phyloP scores from a whole-genome alignment of 1,140 invertebrate genomes.

The Tribolium castaneum region DNA sequence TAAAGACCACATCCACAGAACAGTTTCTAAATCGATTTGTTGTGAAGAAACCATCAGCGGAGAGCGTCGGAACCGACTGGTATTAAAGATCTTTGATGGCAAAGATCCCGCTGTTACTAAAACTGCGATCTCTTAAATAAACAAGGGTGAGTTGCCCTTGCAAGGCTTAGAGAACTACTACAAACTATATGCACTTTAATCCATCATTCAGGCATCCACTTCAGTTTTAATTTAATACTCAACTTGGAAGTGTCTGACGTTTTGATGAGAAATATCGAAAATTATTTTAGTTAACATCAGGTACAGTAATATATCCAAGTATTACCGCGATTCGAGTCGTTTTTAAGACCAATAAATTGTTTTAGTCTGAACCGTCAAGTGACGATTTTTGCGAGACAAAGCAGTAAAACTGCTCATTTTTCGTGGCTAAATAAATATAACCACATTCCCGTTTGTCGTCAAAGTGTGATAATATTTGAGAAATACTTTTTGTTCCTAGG shows the following conservation, averaged over 20 bases:
- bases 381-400: background rate
- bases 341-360: too few species aligned
- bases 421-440: background rate
- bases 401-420: background rate
- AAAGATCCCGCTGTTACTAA: slow-evolving; percentile 18
- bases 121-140: slow-evolving; percentile 38
- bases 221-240: slow-evolving; percentile 33
- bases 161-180: slow-evolving; percentile 28
- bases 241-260: background rate
- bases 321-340: too few species aligned
- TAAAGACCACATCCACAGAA: background rate
- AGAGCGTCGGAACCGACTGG: slow-evolving; percentile 24
- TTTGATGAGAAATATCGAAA: background rate
- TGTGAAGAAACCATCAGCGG: background rate
- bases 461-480: background rate
- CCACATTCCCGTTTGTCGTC: background rate
- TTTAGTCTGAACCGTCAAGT: too few species aligned
- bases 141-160: slow-evolving; percentile 33
- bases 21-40: background rate
- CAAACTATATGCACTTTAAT: slow-evolving; percentile 36
- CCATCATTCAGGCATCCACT: slow-evolving; percentile 16
- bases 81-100: slow-evolving; percentile 26
- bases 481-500: background rate
- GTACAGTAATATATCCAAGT: too few species aligned
- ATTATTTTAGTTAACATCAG: too few species aligned